Evolutionary conservation across 2,113 vertebrate species (phyloP), one percentile per base, ranked within the genome.

Genomic region (Gnathochromis pfefferi): DNA sequence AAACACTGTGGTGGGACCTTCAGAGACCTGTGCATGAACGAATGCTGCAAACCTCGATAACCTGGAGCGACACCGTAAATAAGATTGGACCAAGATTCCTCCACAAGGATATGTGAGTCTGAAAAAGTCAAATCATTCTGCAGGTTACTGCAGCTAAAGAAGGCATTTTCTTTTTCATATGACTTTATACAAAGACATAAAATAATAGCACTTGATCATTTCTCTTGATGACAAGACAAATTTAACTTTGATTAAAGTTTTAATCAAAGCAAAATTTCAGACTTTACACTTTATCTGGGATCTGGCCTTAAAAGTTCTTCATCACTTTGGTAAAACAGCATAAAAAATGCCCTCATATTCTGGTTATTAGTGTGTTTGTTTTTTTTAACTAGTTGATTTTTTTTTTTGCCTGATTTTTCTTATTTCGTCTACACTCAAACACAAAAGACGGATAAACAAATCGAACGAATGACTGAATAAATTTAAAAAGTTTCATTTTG

Each of bases 321-420:
- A 47, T 45, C 13, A 45, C 13, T 73, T 73, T 6, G 8, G 21
- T 19, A 75, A 75, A 73, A 73, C 21, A 26, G 21, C 13, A 23
- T 0, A 23, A 42, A 70, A 42, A 70, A 40, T 1, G 35, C 5
- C 63, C n/a, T n/a, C n/a, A n/a, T n/a, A n/a, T n/a, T 68, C 19
- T 40, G 19, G 35, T 14, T 70, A 23, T 68, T 9, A 68, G 11
- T 23, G 5, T 0, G 35, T 1, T 40, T 4, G 1, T 9, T 40
- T 2, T 5, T 5, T 28, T 57, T 16, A 7, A 58, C 23, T 4
- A 63, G 31, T 19, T 1, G 9, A 35, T 23, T 70, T 70, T 14
- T 21, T n/a, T 9, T 40, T 23, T 70, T 19, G 63, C 0, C 63
- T 3, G 63, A 68, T 40, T 40, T 40, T 70, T 42, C 35, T 42